Evolutionary conservation across 2,888 invertebrate species (phyloP).

Genomic region (Spodoptera exigua): DNA sequence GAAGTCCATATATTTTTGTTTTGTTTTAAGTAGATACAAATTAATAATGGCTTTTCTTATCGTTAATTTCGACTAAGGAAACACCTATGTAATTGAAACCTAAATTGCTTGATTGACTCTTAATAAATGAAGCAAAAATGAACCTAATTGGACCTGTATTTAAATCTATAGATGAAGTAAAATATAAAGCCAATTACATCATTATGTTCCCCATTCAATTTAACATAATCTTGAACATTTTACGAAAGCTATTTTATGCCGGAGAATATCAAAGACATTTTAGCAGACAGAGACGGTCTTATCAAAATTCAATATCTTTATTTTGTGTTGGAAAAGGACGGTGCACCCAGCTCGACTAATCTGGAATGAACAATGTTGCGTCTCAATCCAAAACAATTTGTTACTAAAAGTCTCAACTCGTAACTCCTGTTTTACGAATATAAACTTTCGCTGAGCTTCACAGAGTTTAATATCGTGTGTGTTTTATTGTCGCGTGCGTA

Average conservation of each 20-base stretch:
- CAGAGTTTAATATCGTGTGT: conserved; percentile 57
- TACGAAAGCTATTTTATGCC: conserved; percentile 67
- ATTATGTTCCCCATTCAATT: conserved; percentile 51
- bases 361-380: conserved; percentile 85
- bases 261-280: conserved; percentile 69
- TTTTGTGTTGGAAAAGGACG: conserved; percentile 83
- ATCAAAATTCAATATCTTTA: conserved; percentile 88
- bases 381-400: conserved; percentile 78
- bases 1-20: no score
- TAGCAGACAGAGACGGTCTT: conserved; percentile 76
- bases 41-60: no score
- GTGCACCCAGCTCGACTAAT: conserved; percentile 81
- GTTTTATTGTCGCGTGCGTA: conserved; percentile 38
- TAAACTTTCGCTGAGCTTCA: conserved; percentile 39
- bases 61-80: no score
- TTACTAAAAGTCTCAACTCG: conserved; percentile 60
- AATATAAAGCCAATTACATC: conserved; percentile 34
- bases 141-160: no score
- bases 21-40: no score
- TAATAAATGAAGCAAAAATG: neutral
- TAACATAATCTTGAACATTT: conserved; percentile 62
- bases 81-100: no score
- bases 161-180: conserved; percentile 4
- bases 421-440: conserved; percentile 41
- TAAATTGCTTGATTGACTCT: neutral